A percentile compares a stretch with the other conserved stretches of the same genome.
Conservation (phyloP, 2,797 vertebrate genomes). For the Coregonus ussuriensis region DNA sequence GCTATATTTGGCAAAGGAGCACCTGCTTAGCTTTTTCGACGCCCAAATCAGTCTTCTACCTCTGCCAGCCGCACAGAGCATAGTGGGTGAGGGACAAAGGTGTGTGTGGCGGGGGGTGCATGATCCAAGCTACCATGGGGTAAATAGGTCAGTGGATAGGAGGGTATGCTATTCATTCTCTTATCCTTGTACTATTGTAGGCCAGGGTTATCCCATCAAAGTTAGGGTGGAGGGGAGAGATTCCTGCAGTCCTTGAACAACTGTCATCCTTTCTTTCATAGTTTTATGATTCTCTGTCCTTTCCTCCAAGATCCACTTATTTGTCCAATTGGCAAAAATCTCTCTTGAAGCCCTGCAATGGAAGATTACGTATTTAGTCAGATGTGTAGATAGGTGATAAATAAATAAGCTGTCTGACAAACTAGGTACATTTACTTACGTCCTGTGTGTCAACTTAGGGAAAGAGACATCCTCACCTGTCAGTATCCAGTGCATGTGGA, state of each 20-base stretch:
- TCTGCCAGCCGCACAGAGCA: slow-evolving; percentile 19
- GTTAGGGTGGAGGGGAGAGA: slow-evolving; percentile 11
- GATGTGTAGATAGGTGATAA: not conserved
- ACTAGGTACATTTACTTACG: not conserved
- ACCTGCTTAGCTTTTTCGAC: not conserved
- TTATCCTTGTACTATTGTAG: slow-evolving; percentile 38
- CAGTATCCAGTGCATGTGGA: slow-evolving; percentile 57
- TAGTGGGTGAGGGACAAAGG: not conserved
- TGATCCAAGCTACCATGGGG: slow-evolving; percentile 41
- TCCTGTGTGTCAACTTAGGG: not conserved
- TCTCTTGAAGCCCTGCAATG: slow-evolving; percentile 68
- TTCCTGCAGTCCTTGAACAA: not conserved
- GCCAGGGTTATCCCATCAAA: slow-evolving; percentile 43
- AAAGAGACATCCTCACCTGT: slow-evolving; percentile 61
- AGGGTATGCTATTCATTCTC: slow-evolving; percentile 40
- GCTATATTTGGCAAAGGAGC: not conserved
- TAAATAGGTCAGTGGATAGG: slow-evolving; percentile 8
- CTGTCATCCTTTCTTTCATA: slow-evolving; percentile 44
- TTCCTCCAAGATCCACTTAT: slow-evolving; percentile 47
- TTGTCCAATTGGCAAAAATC: slow-evolving; percentile 58
- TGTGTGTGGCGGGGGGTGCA: not conserved
- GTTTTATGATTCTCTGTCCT: slow-evolving; percentile 47
- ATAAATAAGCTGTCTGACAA: not conserved
- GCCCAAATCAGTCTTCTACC: not conserved
- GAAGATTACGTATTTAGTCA: not conserved